Percentiles rank a stretch among this genome's conserved stretches.
These are phyloP conservation scores for Leistus spinibarbis DNA, from an alignment of 2,888 invertebrate genomes.

Conservation along the genomic window DNA sequence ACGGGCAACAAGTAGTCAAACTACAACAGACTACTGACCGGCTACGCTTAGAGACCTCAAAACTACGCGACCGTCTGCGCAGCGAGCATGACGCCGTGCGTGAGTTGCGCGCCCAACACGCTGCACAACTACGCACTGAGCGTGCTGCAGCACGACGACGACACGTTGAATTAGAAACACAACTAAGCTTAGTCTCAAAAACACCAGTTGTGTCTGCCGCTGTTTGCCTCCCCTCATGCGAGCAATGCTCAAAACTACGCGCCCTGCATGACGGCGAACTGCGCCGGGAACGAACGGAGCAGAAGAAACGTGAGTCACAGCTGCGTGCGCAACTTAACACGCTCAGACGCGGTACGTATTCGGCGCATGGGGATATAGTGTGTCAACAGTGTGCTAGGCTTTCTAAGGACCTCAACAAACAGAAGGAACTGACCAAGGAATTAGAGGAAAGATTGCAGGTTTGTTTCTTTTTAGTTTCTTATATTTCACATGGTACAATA, in stretches of 20 bases:
- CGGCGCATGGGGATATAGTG: background rate
- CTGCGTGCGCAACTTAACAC: background rate
- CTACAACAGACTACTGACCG: constrained; percentile 46
- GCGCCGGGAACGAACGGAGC: background rate
- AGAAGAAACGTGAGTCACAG: background rate
- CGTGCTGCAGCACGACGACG: constrained; percentile 19
- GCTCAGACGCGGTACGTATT: background rate
- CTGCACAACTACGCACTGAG: constrained; percentile 24
- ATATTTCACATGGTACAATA: too few relatives aligned
- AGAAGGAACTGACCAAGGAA: constrained; percentile 26
- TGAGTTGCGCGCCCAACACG: constrained; percentile 25
- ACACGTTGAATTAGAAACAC: constrained; percentile 14
- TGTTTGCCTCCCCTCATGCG: background rate
- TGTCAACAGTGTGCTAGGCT: constrained; percentile 25
- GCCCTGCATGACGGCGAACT: background rate
- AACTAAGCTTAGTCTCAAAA: constrained; percentile 11
- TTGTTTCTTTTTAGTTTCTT: too few relatives aligned
- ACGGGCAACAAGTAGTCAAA: constrained; percentile 53
- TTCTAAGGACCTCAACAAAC: constrained; percentile 9
- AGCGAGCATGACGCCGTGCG: constrained; percentile 29
- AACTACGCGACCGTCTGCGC: constrained; percentile 22
- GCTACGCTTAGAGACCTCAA: constrained; percentile 16
- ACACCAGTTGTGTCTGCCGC: background rate
- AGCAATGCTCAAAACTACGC: background rate
- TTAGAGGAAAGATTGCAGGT: constrained; percentile 33